Evolutionary conservation across 2,888 invertebrate species (phyloP).

Genomic region (Drosophila barbarae): DNA sequence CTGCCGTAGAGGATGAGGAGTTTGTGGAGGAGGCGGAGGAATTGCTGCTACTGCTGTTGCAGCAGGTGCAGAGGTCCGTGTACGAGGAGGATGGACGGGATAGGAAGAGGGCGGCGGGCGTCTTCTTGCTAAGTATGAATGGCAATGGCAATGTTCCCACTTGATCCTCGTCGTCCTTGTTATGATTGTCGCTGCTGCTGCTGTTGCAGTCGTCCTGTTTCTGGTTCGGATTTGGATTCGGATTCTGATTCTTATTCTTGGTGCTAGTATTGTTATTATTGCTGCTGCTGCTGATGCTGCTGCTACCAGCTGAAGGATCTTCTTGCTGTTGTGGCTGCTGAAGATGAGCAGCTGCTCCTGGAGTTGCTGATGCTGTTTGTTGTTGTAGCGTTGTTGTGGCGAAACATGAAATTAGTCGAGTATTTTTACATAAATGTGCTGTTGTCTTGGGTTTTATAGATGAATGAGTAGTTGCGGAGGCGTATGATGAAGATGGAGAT

Average conservation of each 20-base stretch:
- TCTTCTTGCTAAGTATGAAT: slow-evolving; percentile 19
- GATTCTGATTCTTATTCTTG: slow-evolving; percentile 41
- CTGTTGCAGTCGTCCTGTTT: slow-evolving; percentile 14
- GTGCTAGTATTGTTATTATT: slow-evolving; percentile 33
- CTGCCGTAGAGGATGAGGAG: slow-evolving; percentile 29
- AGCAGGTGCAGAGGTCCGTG: slow-evolving; percentile 34
- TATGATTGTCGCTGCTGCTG: slow-evolving; percentile 3
- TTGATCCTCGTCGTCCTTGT: slow-evolving; percentile 23
- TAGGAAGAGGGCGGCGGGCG: slow-evolving; percentile 6
- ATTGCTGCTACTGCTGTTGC: slow-evolving; percentile 14
- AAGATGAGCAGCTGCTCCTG: slow-evolving; percentile 25
- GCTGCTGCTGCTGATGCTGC: slow-evolving; percentile 4
- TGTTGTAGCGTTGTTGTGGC: slow-evolving; percentile 46
- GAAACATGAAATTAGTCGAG: slow-evolving; percentile 64
- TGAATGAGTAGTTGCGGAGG: slow-evolving; percentile 22
- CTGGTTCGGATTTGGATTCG: slow-evolving; percentile 59
- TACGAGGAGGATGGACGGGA: slow-evolving; percentile 21
- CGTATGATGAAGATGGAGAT: neutral
- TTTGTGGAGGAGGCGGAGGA: slow-evolving; percentile 25
- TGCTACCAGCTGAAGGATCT: slow-evolving; percentile 37
- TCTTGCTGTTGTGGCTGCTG: slow-evolving; percentile 37
- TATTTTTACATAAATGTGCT: slow-evolving; percentile 44
- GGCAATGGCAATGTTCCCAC: slow-evolving; percentile 34
- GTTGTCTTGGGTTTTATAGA: slow-evolving; percentile 34
- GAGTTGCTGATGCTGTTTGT: slow-evolving; percentile 45